Conservation (phyloP, 2,113 vertebrate genomes). For the Apodemus speciosus region DNA sequence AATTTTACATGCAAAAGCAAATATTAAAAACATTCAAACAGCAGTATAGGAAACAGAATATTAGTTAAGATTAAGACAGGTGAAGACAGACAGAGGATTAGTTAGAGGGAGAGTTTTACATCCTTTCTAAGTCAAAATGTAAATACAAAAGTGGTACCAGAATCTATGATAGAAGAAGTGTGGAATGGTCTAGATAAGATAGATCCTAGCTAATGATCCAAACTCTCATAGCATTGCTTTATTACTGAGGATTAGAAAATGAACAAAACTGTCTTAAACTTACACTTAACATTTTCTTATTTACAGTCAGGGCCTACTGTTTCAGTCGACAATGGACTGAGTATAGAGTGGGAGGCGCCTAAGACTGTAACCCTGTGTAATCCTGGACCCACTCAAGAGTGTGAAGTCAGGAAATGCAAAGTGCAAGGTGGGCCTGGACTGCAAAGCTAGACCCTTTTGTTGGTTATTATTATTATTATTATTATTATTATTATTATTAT, state of each 20-base stretch:
- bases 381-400: neutral
- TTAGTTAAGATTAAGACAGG: neutral
- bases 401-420: neutral
- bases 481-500: no score
- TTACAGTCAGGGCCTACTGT: neutral
- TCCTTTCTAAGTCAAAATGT: slow-evolving; percentile 3
- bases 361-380: neutral
- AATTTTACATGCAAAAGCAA: neutral
- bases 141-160: neutral
- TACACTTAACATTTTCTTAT: neutral
- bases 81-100: neutral
- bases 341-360: neutral
- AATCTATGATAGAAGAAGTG: neutral
- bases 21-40: neutral
- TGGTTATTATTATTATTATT: neutral
- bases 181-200: neutral
- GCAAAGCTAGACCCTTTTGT: neutral
- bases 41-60: neutral
- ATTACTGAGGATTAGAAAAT: neutral
- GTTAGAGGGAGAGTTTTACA: neutral
- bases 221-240: neutral
- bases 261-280: slow-evolving; percentile 14
- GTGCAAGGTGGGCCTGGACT: neutral
- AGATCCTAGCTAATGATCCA: neutral
- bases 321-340: neutral